These are phyloP conservation scores for Harpagus bidentatus DNA, from an alignment of 2,113 vertebrate species.

Conservation along the genomic window DNA sequence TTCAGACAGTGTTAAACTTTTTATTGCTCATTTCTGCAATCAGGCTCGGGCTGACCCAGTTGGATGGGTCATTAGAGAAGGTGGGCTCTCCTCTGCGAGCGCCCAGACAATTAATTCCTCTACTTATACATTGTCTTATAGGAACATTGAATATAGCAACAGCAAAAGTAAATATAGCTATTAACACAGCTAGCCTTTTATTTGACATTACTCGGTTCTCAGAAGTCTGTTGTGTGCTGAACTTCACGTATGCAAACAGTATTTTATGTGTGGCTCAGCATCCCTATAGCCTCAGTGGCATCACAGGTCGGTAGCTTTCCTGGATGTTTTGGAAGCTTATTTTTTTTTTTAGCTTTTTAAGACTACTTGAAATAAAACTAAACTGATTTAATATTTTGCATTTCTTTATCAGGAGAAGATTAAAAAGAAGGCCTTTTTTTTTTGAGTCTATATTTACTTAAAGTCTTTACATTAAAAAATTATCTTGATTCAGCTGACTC, in stretches of 20 bases:
- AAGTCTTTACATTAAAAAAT: not conserved
- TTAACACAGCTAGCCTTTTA: not conserved
- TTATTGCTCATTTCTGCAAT: slow-evolving; percentile 51
- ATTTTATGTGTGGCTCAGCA: not conserved
- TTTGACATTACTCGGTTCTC: not conserved
- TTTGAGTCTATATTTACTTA: not conserved
- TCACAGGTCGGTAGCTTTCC: not conserved
- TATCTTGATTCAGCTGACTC: not conserved
- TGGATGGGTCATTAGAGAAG: slow-evolving; percentile 4
- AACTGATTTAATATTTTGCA: not conserved
- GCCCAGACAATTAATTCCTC: not conserved
- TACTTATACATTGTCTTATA: not conserved
- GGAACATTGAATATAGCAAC: not conserved
- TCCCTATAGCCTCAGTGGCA: not conserved
- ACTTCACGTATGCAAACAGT: not conserved
- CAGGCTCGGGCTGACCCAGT: slow-evolving; percentile 40
- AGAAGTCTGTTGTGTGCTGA: not conserved
- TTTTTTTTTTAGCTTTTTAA: slow-evolving; percentile 22
- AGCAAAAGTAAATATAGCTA: not conserved
- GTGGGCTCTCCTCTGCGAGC: not conserved
- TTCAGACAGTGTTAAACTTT: slow-evolving; percentile 61
- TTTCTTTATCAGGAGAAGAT: not conserved
- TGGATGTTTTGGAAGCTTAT: not conserved
- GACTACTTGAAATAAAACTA: not conserved
- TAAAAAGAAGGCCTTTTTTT: not conserved